Base-by-base conservation (phyloP, 2,888 invertebrate genomes). In the Drosophila pegasa region DNA sequence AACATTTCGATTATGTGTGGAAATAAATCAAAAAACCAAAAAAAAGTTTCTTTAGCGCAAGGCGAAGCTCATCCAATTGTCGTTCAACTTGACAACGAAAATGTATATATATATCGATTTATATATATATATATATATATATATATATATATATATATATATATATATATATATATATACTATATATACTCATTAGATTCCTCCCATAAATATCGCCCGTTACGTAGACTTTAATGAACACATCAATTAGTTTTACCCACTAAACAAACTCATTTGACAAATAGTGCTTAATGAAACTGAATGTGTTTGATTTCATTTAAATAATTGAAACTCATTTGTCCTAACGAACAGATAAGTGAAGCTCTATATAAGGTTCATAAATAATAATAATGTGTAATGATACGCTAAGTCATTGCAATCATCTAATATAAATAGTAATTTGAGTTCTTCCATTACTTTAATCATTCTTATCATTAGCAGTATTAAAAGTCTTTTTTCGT, bases 11-110 rank as follows among this genome's bases (percentile, higher is more conserved):
- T 50, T 41, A 48, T 50, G n/a, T 37, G 16, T 12, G 12, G 29
- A 58, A 41, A 68, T 66, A 72, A 66, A 56, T 64, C 48, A 73
- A 20, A 35, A 43, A 27, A n/a, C n/a, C n/a, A 43, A n/a, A n/a
- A 7, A 14, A 22, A 14, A 14, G 14, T 41, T 22, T 25, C 20
- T 18, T 51, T 45, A 71, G 37, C 18, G 5, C n/a, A 29, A 43
- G n/a, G 10, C 0, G 5, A 29, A 18, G 7, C 6, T 31, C 48
- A 31, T 20, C 45, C 12, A 45, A 45, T 16, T 27, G 9, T 16
- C 41, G 7, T 1, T 1, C 20, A 22, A 14, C 22, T 41, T 14
- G 22, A 18, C 0, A 6, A 6, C 25, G 1, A 10, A 5, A 9
- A 45, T 45, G 16, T 27, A 27, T 43, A 8, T 45, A n/a, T 1